A percentile compares a stretch with the other conserved stretches of the same genome.
phyloP scores from a whole-genome alignment of 2,797 vertebrate genomes.

The Cirrhinus mrigala region DNA sequence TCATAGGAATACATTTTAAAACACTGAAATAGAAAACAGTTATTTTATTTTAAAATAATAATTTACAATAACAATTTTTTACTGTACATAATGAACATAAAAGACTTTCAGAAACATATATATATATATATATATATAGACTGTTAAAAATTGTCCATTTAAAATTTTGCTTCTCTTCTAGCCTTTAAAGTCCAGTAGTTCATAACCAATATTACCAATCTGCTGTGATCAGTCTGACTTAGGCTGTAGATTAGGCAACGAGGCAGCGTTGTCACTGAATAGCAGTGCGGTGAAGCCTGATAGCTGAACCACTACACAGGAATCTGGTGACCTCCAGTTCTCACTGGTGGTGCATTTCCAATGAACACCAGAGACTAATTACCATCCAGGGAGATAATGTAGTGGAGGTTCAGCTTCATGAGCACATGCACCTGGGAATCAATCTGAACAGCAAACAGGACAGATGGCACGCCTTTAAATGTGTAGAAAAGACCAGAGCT shows the following conservation, averaged over 20 bases:
- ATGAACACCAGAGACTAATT: conserved; percentile 19
- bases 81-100: too few relatives aligned
- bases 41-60: neutral
- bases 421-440: conserved; percentile 21
- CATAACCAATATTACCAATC: neutral
- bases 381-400: conserved; percentile 27
- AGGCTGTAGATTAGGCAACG: neutral
- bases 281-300: neutral
- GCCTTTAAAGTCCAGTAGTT: neutral
- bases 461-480: neutral
- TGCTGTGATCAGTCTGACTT: neutral
- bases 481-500: neutral
- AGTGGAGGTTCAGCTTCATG: neutral
- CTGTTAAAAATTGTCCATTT: neutral
- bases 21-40: neutral
- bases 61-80: too few relatives aligned
- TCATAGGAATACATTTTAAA: neutral
- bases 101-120: too few relatives aligned
- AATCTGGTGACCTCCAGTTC: conserved; percentile 10
- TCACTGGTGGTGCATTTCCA: neutral
- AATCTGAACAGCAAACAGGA: neutral
- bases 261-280: neutral
- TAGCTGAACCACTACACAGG: neutral
- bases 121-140: neutral
- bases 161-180: neutral